These are phyloP conservation scores for Cataglyphis altisquamis DNA, from an alignment of 2,888 invertebrate genomes.

Conservation along the genomic window DNA sequence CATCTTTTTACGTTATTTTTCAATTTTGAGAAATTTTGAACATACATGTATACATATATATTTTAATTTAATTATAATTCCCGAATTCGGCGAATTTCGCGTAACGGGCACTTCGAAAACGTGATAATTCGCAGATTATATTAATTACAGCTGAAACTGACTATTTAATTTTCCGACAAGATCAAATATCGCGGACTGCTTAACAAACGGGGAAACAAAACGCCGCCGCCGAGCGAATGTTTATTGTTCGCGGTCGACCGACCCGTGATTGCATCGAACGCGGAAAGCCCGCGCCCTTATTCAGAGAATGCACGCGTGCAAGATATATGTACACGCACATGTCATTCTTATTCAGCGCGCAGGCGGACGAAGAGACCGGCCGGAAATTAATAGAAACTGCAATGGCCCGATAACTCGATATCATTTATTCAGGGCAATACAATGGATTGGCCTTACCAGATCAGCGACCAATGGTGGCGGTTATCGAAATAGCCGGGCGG, in stretches of 20 bases:
- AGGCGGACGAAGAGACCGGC: slow-evolving; percentile 22
- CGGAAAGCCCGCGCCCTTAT: neutral
- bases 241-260: slow-evolving; percentile 33
- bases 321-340: slow-evolving; percentile 1
- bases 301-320: neutral
- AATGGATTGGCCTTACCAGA: slow-evolving; percentile 33
- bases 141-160: slow-evolving; percentile 18
- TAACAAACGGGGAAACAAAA: slow-evolving; percentile 13
- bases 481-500: slow-evolving; percentile 26
- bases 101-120: neutral
- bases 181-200: slow-evolving; percentile 32
- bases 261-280: slow-evolving; percentile 10
- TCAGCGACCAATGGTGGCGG: neutral
- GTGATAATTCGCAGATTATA: slow-evolving; percentile 7
- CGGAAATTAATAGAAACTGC: slow-evolving; percentile 63
- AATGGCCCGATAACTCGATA: slow-evolving; percentile 52
- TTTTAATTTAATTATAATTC: too few species aligned
- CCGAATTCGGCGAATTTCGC: neutral
- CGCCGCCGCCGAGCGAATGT: slow-evolving; percentile 9
- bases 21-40: neutral
- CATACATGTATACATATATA: neutral
- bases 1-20: neutral
- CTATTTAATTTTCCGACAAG: slow-evolving; percentile 19
- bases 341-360: slow-evolving; percentile 29
- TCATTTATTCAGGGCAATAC: slow-evolving; percentile 49